Percentiles rank a stretch among this genome's conserved stretches.
Conservation (phyloP, 2,113 vertebrate species). For the Melanerpes aurifrons region DNA sequence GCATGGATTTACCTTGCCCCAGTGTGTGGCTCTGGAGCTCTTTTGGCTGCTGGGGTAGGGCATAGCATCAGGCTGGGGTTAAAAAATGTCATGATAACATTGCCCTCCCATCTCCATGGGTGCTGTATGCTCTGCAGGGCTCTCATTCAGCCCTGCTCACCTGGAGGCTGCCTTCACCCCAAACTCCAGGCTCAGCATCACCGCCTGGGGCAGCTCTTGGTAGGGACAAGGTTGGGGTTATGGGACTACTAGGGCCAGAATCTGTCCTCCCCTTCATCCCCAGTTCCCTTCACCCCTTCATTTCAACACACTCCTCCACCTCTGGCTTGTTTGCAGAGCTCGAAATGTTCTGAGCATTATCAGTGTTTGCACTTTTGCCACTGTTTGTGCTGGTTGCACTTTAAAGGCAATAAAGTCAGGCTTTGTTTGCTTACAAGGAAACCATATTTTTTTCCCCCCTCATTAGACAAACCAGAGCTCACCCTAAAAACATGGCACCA, state of each 20-base stretch:
- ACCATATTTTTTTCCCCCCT: not conserved
- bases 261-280: not conserved
- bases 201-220: not conserved
- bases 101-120: not conserved
- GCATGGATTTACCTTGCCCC: rapidly evolving
- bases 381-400: slow-evolving; percentile 59
- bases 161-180: not conserved
- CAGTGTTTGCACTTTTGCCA: slow-evolving; percentile 67
- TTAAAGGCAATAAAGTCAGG: slow-evolving; percentile 52
- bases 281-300: not conserved
- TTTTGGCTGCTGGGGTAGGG: not conserved
- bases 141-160: not conserved
- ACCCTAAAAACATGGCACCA: not conserved
- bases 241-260: not conserved
- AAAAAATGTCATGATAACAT: not conserved
- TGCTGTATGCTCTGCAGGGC: not conserved
- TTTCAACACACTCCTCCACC: slow-evolving; percentile 49
- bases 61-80: not conserved
- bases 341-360: slow-evolving; percentile 46
- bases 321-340: slow-evolving; percentile 49
- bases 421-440: slow-evolving; percentile 37
- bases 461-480: not conserved
- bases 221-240: too few relatives aligned
- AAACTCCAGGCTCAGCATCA: rapidly evolving
- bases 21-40: not conserved